Percentiles rank a stretch among this genome's conserved stretches.
Conservation (phyloP, 2,888 invertebrate species). For the Magallana nippona region DNA sequence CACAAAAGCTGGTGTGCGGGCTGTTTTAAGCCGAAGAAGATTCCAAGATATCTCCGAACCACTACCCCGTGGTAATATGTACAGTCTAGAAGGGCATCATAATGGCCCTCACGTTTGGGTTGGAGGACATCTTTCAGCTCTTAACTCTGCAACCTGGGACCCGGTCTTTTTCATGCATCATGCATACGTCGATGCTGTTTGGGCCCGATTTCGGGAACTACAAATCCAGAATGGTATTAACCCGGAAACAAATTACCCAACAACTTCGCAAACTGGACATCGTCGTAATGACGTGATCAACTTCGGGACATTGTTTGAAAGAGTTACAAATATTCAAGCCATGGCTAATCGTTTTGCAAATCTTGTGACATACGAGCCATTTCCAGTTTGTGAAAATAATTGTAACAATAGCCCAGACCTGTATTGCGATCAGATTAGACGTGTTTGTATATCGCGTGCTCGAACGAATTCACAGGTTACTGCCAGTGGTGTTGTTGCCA, state of each 20-base stretch:
- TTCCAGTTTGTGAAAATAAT: constrained; percentile 53
- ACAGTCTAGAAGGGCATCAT: constrained; percentile 63
- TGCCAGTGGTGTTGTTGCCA: not conserved
- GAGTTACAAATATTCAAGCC: constrained; percentile 57
- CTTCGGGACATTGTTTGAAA: constrained; percentile 47
- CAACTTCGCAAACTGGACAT: constrained; percentile 32
- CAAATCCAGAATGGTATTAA: constrained; percentile 56
- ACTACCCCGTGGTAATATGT: constrained; percentile 47
- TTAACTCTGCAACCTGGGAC: constrained; percentile 69
- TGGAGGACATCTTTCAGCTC: constrained; percentile 67
- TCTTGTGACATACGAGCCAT: constrained; percentile 51
- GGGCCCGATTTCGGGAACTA: constrained; percentile 64
- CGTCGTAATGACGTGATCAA: constrained; percentile 38
- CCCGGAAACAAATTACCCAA: constrained; percentile 59
- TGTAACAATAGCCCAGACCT: constrained; percentile 56
- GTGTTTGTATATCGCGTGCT: constrained; percentile 28
- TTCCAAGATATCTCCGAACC: constrained; percentile 46
- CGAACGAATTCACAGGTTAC: not conserved
- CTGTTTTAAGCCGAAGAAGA: constrained; percentile 48
- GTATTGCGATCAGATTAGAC: constrained; percentile 46
- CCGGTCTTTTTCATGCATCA: constrained; percentile 71
- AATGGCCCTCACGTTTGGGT: constrained; percentile 69
- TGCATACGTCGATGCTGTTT: constrained; percentile 69
- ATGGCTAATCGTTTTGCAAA: constrained; percentile 50
- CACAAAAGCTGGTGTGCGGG: constrained; percentile 46